phyloP scores from a whole-genome alignment of 2,797 vertebrate species.

The Phrynocephalus guinanensis region DNA sequence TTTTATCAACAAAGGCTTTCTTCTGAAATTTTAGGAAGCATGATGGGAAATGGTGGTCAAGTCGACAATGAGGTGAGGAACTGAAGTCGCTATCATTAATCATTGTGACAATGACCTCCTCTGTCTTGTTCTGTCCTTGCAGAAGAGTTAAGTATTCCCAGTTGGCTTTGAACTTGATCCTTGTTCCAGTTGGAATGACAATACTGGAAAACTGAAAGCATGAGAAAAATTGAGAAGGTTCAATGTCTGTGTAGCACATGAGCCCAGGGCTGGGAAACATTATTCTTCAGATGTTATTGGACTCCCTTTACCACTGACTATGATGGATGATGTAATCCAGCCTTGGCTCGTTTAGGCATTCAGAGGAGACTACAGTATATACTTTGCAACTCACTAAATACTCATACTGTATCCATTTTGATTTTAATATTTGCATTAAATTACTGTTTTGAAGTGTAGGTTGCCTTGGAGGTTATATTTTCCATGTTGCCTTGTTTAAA shows the following conservation, averaged over 20 bases:
- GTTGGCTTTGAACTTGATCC: fast-evolving
- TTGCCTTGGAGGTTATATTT: too few species aligned
- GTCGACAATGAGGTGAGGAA: conserved; percentile 49
- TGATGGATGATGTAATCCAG: too few species aligned
- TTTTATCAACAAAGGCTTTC: conserved; percentile 11
- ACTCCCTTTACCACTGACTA: too few species aligned
- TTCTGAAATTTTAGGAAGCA: conserved; percentile 45
- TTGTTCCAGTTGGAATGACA: conserved; percentile 12
- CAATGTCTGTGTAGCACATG: not conserved
- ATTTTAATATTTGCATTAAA: too few species aligned
- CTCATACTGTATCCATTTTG: too few species aligned
- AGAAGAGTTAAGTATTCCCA: conserved; percentile 1
- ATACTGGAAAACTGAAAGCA: not conserved
- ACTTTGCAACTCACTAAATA: too few species aligned
- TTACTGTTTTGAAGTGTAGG: too few species aligned
- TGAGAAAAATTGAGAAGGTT: not conserved
- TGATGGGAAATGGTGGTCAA: conserved; percentile 34
- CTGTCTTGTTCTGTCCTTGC: conserved; percentile 23
- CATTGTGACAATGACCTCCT: conserved; percentile 38
- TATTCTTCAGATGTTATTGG: too few species aligned
- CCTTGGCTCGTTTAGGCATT: not conserved
- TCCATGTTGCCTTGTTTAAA: too few species aligned
- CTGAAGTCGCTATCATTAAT: conserved; percentile 1
- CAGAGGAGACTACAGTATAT: not conserved
- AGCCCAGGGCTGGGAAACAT: too few species aligned